Percentiles rank a stretch among this genome's conserved stretches.
phyloP scores from a whole-genome alignment of 1,140 invertebrate genomes.

The Euschistus heros region DNA sequence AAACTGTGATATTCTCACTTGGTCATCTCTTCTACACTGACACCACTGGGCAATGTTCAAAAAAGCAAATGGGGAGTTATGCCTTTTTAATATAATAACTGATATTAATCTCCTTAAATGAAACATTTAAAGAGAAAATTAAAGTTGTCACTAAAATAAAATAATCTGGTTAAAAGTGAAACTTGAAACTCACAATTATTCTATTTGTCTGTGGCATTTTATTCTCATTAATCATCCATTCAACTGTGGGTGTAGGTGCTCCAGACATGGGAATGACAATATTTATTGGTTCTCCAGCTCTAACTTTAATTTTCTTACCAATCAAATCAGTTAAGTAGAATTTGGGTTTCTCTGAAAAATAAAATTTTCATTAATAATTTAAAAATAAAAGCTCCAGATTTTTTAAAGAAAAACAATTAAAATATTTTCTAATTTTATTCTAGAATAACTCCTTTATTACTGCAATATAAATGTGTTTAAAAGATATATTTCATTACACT shows the following conservation, averaged over 20 bases:
- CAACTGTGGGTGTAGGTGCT: constrained; percentile 81
- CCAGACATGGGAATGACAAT: constrained; percentile 88
- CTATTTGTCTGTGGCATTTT: constrained; percentile 59
- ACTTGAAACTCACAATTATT: constrained; percentile 43
- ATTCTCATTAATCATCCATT: constrained; percentile 76
- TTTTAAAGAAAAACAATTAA: neutral
- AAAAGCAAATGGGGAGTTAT: no score
- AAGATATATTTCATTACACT: no score
- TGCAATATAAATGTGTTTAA: neutral
- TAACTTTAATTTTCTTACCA: constrained; percentile 87
- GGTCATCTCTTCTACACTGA: no score
- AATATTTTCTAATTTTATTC: neutral
- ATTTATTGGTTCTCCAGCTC: constrained; percentile 93
- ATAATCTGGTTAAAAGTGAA: neutral
- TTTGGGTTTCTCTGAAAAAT: constrained; percentile 74
- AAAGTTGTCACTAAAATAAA: neutral
- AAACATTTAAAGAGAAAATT: constrained; percentile 23
- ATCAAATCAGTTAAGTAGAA: constrained; percentile 79
- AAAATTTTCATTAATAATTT: neutral
- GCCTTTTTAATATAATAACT: no score
- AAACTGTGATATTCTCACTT: no score
- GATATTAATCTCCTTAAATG: no score
- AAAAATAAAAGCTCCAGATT: neutral
- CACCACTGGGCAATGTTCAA: no score
- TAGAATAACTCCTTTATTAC: no score